Percentiles rank a stretch among this genome's conserved stretches.
phyloP scores from a whole-genome alignment of 2,888 invertebrate genomes.

The Aelia acuminata region DNA sequence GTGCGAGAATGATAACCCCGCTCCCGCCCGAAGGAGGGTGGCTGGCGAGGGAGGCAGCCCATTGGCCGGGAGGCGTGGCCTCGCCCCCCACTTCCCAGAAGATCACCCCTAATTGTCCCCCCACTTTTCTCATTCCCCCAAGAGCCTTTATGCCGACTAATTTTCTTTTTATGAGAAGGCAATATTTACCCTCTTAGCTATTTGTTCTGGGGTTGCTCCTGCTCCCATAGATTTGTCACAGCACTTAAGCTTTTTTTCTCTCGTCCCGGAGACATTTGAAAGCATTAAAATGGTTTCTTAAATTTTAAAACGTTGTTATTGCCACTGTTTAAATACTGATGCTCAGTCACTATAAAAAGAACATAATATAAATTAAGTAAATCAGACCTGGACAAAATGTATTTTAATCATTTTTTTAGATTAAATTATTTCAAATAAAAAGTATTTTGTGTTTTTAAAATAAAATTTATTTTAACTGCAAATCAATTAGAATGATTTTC shows the following conservation, averaged over 20 bases:
- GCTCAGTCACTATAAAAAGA: no score
- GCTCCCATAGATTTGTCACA: conserved; percentile 55
- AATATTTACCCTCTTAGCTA: conserved; percentile 57
- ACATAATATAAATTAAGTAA: no score
- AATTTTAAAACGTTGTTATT: not conserved
- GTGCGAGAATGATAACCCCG: not conserved
- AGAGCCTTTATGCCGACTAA: conserved; percentile 54
- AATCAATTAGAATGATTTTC: no score
- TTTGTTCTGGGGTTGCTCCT: conserved; percentile 49
- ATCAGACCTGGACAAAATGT: no score
- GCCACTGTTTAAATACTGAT: not conserved
- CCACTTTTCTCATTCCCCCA: conserved; percentile 53
- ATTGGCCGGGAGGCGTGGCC: conserved; percentile 55
- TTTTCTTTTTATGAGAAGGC: conserved; percentile 58
- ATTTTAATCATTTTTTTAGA: no score
- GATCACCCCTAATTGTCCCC: conserved; percentile 60
- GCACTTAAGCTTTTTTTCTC: conserved; percentile 52
- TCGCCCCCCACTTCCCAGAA: conserved; percentile 52
- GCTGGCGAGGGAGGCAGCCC: not conserved
- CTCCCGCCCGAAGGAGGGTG: conserved; percentile 45
- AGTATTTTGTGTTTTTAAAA: no score
- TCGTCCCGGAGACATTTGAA: not conserved
- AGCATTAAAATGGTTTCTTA: not conserved
- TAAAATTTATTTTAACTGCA: no score
- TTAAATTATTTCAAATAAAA: no score